phyloP scores from a whole-genome alignment of 1,140 invertebrate species.

The Wasmannia auropunctata region DNA sequence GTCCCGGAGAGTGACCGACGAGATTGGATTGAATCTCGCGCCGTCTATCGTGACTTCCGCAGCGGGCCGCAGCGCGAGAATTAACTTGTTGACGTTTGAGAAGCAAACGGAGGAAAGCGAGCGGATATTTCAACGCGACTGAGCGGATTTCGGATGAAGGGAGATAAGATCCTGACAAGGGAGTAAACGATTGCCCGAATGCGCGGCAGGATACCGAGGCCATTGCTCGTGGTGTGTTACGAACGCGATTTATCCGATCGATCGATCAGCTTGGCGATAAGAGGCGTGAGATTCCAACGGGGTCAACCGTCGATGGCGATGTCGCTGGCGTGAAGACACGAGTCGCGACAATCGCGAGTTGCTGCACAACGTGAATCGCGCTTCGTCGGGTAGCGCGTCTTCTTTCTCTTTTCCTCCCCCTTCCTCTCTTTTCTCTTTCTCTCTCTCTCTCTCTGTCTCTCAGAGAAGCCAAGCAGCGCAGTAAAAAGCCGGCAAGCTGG shows the following conservation, averaged over 20 bases:
- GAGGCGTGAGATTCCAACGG: constrained; percentile 5
- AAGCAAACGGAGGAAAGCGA: not conserved
- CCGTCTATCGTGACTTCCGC: not conserved
- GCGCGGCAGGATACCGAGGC: constrained; percentile 5
- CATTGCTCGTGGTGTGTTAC: constrained; percentile 14
- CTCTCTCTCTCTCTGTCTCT: constrained; percentile 5
- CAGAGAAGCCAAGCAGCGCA: constrained; percentile 56
- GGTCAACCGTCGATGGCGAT: constrained; percentile 7
- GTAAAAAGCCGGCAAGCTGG: constrained; percentile 84
- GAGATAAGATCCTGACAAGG: not conserved
- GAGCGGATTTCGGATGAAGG: not conserved
- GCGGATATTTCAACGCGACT: not conserved
- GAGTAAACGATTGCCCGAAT: constrained; percentile 2
- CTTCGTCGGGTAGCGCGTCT: not conserved
- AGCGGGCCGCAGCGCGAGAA: not conserved
- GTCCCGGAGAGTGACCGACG: not conserved
- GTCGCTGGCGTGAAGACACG: constrained; percentile 46
- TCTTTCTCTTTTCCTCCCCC: not conserved
- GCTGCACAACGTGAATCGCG: not conserved
- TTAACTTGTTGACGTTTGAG: not conserved
- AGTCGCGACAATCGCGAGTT: not conserved
- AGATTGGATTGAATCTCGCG: not conserved
- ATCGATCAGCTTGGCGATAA: constrained; percentile 29
- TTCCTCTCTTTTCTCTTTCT: not conserved
- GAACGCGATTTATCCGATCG: constrained; percentile 14